Conservation (phyloP, 2,797 vertebrate genomes). For the Malacoraja senta region DNA sequence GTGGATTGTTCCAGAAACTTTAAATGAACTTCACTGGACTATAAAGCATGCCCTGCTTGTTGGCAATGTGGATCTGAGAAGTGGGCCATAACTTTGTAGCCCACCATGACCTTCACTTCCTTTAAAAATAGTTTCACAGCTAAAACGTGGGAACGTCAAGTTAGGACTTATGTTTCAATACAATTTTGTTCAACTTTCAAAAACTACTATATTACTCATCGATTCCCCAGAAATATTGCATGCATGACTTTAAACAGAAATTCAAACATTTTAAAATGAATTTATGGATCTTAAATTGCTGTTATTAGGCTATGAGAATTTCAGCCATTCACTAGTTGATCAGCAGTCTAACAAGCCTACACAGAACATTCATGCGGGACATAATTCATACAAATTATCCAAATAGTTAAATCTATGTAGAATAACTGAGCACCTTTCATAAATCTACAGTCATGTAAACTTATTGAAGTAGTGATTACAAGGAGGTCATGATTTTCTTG, state of each 20-base stretch:
- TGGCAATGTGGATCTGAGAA: neutral
- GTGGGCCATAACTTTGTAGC: neutral
- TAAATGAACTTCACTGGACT: neutral
- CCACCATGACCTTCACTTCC: neutral
- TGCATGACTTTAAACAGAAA: neutral
- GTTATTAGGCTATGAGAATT: neutral
- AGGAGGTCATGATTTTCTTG: neutral
- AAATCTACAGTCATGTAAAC: neutral
- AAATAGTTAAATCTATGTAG: neutral
- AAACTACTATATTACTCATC: neutral
- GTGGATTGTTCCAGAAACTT: neutral
- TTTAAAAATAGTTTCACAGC: neutral
- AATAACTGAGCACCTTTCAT: neutral
- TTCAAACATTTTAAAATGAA: neutral
- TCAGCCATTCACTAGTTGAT: neutral
- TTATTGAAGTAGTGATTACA: neutral
- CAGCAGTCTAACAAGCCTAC: neutral
- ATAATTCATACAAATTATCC: neutral
- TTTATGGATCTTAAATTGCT: neutral
- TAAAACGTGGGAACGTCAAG: neutral
- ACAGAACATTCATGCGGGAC: neutral
- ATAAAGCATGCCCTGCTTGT: neutral
- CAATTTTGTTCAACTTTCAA: slow-evolving; percentile 6
- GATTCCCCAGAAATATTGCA: neutral
- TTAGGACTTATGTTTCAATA: neutral